Percentiles rank a stretch among this genome's conserved stretches.
Conservation (phyloP, 2,888 invertebrate genomes). For the Nomada hirtipes region DNA sequence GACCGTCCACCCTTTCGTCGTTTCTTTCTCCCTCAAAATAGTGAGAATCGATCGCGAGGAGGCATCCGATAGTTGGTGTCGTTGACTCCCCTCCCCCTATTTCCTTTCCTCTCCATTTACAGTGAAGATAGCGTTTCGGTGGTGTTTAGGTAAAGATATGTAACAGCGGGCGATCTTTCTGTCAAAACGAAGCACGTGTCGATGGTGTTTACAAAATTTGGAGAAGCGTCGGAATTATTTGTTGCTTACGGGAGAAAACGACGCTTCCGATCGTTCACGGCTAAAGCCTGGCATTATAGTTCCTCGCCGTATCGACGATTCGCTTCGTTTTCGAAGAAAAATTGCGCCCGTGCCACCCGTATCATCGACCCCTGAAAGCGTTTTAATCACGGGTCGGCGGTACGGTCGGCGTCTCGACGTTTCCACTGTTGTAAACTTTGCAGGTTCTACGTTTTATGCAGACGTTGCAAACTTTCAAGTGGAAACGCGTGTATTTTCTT, state of each 20-base stretch:
- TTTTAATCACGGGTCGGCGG: constrained; percentile 31
- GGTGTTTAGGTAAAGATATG: constrained; percentile 5
- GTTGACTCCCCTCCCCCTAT: neutral
- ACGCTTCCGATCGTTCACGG: constrained; percentile 44
- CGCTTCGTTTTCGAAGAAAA: constrained; percentile 34
- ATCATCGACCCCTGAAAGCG: constrained; percentile 3
- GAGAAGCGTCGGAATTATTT: constrained; percentile 3
- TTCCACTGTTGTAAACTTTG: constrained; percentile 70
- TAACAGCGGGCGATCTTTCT: constrained; percentile 41
- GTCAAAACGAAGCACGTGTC: constrained; percentile 49
- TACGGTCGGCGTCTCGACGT: constrained; percentile 17
- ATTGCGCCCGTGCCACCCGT: constrained; percentile 23
- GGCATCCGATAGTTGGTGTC: constrained; percentile 43
- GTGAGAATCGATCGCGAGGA: constrained; percentile 66
- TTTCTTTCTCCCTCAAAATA: constrained; percentile 55
- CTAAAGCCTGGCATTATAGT: constrained; percentile 39
- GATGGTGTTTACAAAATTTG: constrained; percentile 29
- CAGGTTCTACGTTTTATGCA: constrained; percentile 78
- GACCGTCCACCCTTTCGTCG: constrained; percentile 19
- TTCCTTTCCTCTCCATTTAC: neutral
- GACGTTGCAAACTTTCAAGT: constrained; percentile 73
- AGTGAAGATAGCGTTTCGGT: constrained; percentile 50
- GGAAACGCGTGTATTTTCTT: constrained; percentile 46
- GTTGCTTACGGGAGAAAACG: neutral
- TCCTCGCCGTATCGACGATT: constrained; percentile 39